Evolutionary conservation across 2,113 vertebrate genomes (phyloP), one percentile per base, ranked within the genome.

Genomic region (Heterotis niloticus): DNA sequence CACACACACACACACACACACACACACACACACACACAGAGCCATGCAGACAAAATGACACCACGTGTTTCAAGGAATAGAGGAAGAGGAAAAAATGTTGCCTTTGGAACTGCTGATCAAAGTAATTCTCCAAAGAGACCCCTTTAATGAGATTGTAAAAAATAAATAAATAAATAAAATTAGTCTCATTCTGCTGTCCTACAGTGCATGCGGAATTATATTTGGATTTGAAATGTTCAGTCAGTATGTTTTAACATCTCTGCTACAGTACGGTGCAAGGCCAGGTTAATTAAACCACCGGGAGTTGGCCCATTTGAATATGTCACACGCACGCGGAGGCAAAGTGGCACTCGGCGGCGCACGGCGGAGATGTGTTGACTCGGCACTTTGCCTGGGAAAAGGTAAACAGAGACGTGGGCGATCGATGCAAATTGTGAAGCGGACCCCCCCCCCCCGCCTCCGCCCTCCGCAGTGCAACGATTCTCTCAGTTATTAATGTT

Each of bases 261-360:
- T 88, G 88, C 89, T 82, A 86, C 82, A 87, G 86, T 86, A 85
- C 87, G 83, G 85, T 86, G 83, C 86, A 87, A 90, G 90, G 87
- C 89, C 90, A 90, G 88, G 89, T 91, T 92, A 92, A 92, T 92
- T 93, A 92, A 92, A 90, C 91, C 89, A 85, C 72, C 4, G 90
- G 86, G 91, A 90, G 80, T 81, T 65, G 78, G 68, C 23, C 4
- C 79, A 89, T 91, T 89, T 91, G 85, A 93, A 91, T 89, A 90
- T 90, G 91, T 92, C 91, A 91, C 88, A 88, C 84, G 87, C 88
- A 88, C 84, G 87, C 88, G 89, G 81, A 88, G 86, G 81, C 76
- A 84, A 82, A 65, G 75, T 84, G 85, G 86, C 88, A 83, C 71
- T 69, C 44, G 84, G 84, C 83, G 79, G 83, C 52, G 59, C 75